phyloP scores from a whole-genome alignment of 2,888 invertebrate species.

The Omphaloscelis lunosa region DNA sequence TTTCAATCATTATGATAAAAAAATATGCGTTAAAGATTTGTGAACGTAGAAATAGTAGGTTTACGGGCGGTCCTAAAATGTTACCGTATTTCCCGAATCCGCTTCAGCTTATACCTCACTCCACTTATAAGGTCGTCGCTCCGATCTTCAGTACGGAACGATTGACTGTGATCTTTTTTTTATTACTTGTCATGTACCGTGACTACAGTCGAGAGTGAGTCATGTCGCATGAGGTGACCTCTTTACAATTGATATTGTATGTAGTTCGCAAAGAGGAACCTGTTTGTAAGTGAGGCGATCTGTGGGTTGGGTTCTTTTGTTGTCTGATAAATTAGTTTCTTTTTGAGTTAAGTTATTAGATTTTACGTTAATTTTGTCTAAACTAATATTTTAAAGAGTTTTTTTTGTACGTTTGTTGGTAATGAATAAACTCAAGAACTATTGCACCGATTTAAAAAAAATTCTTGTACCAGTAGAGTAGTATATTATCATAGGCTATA shows the following conservation, averaged over 20 bases:
- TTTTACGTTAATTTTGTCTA: too few species aligned
- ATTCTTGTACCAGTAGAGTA: too few species aligned
- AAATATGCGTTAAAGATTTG: neutral
- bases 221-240: constrained; percentile 67
- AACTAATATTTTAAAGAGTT: too few species aligned
- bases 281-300: constrained; percentile 15
- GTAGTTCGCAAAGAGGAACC: constrained; percentile 38
- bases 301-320: constrained; percentile 20
- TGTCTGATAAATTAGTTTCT: neutral
- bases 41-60: neutral
- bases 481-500: too few species aligned
- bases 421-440: too few species aligned
- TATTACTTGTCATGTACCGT: constrained; percentile 79
- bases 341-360: neutral
- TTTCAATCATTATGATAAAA: neutral
- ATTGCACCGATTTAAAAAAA: too few species aligned
- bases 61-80: neutral
- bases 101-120: constrained; percentile 65
- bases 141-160: constrained; percentile 88
- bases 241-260: constrained; percentile 61
- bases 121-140: constrained; percentile 84
- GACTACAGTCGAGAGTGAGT: constrained; percentile 63
- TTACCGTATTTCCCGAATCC: constrained; percentile 27
- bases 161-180: constrained; percentile 85
- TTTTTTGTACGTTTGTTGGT: too few species aligned